These are phyloP conservation scores for Pangasius krempfi DNA, from an alignment of 2,797 vertebrate genomes.

Conservation along the genomic window DNA sequence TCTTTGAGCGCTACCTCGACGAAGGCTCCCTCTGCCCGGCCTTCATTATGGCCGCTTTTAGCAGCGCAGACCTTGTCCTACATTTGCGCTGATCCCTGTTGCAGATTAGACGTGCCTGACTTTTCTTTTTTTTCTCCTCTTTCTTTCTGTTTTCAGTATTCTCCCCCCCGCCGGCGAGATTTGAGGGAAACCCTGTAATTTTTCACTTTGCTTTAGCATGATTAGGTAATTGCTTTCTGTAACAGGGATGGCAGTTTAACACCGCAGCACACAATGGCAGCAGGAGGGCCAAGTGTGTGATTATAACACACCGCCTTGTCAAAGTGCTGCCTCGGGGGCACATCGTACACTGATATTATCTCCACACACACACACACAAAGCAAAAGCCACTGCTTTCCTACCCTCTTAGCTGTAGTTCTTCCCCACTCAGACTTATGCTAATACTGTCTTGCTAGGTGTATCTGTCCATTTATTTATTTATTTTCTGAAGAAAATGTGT, in stretches of 20 bases:
- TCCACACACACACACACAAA: constrained; percentile 40
- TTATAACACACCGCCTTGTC: constrained; percentile 64
- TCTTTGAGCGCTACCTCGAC: constrained; percentile 12
- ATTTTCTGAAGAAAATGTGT: not conserved
- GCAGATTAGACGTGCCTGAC: constrained; percentile 34
- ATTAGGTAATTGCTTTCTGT: constrained; percentile 73
- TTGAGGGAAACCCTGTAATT: constrained; percentile 64
- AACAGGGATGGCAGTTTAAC: constrained; percentile 67
- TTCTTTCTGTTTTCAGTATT: constrained; percentile 35
- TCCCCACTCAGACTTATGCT: not conserved
- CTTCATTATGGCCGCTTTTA: constrained; percentile 32
- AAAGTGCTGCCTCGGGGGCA: constrained; percentile 68
- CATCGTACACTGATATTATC: constrained; percentile 72
- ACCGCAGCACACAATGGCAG: constrained; percentile 56
- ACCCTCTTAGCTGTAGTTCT: too few relatives aligned
- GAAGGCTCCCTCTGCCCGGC: constrained; percentile 4
- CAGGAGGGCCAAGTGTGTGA: constrained; percentile 59
- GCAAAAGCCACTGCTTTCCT: constrained; percentile 16
- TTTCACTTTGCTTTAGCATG: constrained; percentile 70
- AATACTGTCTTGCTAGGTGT: not conserved
- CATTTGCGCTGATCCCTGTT: constrained; percentile 43
- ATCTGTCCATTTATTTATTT: not conserved
- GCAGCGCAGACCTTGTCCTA: constrained; percentile 44
- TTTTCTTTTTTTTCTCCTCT: not conserved
- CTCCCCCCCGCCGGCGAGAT: constrained; percentile 58